phyloP scores from a whole-genome alignment of 2,888 invertebrate species.

The Leucophenga maculata region DNA sequence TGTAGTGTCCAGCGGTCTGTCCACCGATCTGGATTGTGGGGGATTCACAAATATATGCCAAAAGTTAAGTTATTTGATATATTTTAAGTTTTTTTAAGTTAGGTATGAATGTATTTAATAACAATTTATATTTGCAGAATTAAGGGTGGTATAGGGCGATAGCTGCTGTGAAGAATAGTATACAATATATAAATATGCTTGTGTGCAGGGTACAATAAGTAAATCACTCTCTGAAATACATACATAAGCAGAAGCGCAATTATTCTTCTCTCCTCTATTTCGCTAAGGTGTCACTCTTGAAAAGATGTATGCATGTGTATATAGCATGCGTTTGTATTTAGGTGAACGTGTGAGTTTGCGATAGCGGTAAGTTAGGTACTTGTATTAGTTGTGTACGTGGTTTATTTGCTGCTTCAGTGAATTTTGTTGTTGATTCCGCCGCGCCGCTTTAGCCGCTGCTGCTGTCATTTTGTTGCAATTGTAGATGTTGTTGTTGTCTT shows the following conservation, averaged over 20 bases:
- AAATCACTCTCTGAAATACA: too few relatives aligned
- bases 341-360: conserved; percentile 38
- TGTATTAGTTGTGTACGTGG: conserved; percentile 50
- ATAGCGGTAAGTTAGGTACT: too few relatives aligned
- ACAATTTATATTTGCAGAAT: conserved; percentile 21
- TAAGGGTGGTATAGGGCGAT: conserved; percentile 52
- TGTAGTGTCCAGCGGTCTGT: too few relatives aligned
- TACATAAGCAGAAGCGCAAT: too few relatives aligned
- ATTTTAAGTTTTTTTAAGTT: too few relatives aligned
- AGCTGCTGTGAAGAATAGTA: conserved; percentile 24
- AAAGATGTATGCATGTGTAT: background rate
- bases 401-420: conserved; percentile 63
- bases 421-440: conserved; percentile 34
- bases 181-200: conserved; percentile 42
- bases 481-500: background rate
- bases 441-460: conserved; percentile 11
- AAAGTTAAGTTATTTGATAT: too few relatives aligned
- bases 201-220: conserved; percentile 46
- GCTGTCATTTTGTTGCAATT: too few relatives aligned
- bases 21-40: too few relatives aligned
- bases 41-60: too few relatives aligned
- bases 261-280: conserved; percentile 5
- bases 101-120: too few relatives aligned
- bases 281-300: conserved; percentile 6
- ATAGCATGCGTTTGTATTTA: conserved; percentile 32